These are phyloP conservation scores for Spongia lamella DNA, from an alignment of 37 sponge, comb jelly and placozoan species.

Conservation along the genomic window DNA sequence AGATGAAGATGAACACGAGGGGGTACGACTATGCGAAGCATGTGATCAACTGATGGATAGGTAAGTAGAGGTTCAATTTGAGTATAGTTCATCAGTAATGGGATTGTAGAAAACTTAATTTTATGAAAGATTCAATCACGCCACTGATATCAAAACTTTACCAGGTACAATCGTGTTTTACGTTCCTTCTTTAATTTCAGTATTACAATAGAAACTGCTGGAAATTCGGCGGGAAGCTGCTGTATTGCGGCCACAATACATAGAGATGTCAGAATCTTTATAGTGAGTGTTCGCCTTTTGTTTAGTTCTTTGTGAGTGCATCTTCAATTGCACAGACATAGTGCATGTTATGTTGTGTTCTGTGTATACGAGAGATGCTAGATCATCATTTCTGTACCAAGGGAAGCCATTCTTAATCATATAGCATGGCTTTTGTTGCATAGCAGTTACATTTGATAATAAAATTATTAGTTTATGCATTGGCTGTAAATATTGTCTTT, in stretches of 20 bases:
- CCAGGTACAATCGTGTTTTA: constrained; percentile 7
- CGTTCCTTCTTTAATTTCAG: background rate
- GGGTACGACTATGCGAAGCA: constrained; percentile 42
- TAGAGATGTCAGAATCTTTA: constrained; percentile 52
- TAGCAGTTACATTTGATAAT: no score
- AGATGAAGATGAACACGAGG: constrained; percentile 42
- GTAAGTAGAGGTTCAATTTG: constrained; percentile 6
- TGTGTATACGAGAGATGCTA: no score
- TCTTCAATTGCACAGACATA: no score
- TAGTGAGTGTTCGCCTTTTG: constrained; percentile 19
- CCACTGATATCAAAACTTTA: constrained; percentile 28
- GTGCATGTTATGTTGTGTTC: no score
- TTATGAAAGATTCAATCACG: constrained; percentile 15
- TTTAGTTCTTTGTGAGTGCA: constrained; percentile 3
- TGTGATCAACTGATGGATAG: constrained; percentile 54
- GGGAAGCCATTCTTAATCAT: no score
- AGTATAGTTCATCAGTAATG: background rate
- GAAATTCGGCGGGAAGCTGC: constrained; percentile 44
- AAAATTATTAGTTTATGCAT: no score
- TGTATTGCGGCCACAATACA: constrained; percentile 29
- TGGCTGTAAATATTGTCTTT: no score
- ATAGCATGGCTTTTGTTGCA: no score
- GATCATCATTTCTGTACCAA: no score
- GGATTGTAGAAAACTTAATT: constrained; percentile 23
- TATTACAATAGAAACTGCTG: constrained; percentile 43